These are phyloP conservation scores for Dusona sp. DNA, from an alignment of 2,888 invertebrate species.

Conservation along the genomic window DNA sequence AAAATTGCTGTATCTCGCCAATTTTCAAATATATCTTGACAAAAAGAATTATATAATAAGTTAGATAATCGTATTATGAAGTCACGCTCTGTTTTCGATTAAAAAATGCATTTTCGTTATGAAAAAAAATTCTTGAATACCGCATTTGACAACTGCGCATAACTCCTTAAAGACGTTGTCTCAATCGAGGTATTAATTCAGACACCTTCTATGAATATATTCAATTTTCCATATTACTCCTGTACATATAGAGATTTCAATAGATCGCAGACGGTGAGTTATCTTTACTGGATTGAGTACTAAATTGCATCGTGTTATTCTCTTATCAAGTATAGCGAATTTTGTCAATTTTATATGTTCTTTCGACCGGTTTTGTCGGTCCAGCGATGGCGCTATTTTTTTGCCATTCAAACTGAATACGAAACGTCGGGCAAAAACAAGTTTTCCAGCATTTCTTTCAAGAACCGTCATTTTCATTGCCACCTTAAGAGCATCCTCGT, in stretches of 20 bases:
- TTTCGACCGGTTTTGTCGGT: constrained; percentile 48
- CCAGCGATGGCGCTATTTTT: neutral
- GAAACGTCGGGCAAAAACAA: constrained; percentile 20
- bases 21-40: too few species aligned
- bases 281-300: neutral
- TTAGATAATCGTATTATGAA: too few species aligned
- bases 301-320: constrained; percentile 20
- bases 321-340: constrained; percentile 36
- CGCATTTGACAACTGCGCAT: too few species aligned
- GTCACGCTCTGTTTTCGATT: too few species aligned
- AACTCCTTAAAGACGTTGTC: neutral
- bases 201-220: neutral
- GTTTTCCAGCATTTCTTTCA: constrained; percentile 38
- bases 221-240: neutral
- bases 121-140: too few species aligned
- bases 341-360: constrained; percentile 26
- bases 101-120: too few species aligned
- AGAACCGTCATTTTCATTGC: constrained; percentile 22
- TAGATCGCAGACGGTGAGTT: neutral
- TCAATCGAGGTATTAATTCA: neutral
- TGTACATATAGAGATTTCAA: neutral
- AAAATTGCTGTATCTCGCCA: too few species aligned
- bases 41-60: too few species aligned
- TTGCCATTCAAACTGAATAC: neutral
- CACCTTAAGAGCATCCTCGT: constrained; percentile 31